Evolutionary conservation across 2,797 vertebrate genomes (phyloP).

Genomic region (Myotis myotis): DNA sequence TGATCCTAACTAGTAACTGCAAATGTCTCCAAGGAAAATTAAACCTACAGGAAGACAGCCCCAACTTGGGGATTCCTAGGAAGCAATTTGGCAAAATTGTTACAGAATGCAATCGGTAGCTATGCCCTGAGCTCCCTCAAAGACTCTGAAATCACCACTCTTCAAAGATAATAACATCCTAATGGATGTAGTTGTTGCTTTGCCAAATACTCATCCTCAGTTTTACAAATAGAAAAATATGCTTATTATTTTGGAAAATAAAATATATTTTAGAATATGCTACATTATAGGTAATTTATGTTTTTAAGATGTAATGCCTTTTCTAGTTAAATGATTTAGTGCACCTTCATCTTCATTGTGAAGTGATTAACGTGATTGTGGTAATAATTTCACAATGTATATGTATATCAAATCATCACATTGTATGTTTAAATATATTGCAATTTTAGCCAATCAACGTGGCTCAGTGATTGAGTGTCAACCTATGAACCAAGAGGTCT

Average conservation of each 20-base stretch:
- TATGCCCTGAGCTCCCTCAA: background rate
- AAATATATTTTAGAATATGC: conserved; percentile 5
- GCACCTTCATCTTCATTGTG: background rate
- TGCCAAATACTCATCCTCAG: conserved; percentile 9
- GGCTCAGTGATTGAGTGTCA: no score
- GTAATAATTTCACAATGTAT: background rate
- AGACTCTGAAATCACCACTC: background rate
- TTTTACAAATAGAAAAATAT: conserved; percentile 46
- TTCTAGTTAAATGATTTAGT: background rate
- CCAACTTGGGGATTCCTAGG: conserved; percentile 47
- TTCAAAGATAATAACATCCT: conserved; percentile 34
- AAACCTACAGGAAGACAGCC: conserved; percentile 36
- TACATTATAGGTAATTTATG: background rate
- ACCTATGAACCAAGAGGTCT: no score
- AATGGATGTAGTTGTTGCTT: conserved; percentile 64
- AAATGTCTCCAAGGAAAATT: conserved; percentile 63
- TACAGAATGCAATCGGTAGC: conserved; percentile 19
- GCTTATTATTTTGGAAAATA: background rate
- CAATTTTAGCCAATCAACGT: background rate
- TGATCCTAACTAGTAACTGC: conserved; percentile 65
- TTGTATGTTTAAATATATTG: background rate
- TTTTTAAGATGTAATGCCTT: background rate
- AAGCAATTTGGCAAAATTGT: conserved; percentile 16
- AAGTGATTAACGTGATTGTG: background rate
- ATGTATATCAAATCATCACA: background rate